phyloP scores from a whole-genome alignment of 2,797 vertebrate species.

The Aldrovandia affinis region DNA sequence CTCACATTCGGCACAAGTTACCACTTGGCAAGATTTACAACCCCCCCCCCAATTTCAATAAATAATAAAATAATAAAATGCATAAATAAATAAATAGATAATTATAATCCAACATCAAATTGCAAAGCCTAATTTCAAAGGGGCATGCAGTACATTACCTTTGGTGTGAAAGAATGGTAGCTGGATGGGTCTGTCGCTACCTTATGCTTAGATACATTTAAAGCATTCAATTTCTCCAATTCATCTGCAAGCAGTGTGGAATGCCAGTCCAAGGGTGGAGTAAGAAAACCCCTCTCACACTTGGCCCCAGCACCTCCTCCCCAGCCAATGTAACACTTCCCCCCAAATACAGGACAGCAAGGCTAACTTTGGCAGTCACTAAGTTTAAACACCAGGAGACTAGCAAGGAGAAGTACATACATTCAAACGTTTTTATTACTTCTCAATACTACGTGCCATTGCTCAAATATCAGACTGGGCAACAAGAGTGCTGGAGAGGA shows the following conservation, averaged over 20 bases:
- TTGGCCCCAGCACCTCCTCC: conserved; percentile 46
- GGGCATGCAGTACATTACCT: background rate
- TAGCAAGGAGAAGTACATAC: conserved; percentile 52
- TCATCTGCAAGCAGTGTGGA: background rate
- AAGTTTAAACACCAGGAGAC: conserved; percentile 51
- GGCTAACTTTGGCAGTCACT: conserved; percentile 55
- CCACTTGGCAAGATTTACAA: background rate
- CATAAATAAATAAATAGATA: background rate
- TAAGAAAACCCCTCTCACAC: conserved; percentile 44
- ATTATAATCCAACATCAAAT: background rate
- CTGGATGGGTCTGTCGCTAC: background rate
- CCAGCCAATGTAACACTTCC: conserved; percentile 54
- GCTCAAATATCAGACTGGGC: conserved; percentile 52
- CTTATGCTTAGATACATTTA: background rate
- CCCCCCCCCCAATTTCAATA: background rate
- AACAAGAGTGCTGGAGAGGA: conserved; percentile 43
- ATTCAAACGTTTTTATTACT: conserved; percentile 54
- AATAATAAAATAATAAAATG: background rate
- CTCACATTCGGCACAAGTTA: background rate
- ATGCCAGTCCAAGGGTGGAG: conserved; percentile 59
- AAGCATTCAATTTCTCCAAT: conserved; percentile 25
- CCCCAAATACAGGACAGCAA: conserved; percentile 62
- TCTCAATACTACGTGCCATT: conserved; percentile 57
- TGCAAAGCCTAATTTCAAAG: background rate
- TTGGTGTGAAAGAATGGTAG: background rate